Conservation (phyloP, 2,113 vertebrate species). For the Anguilla japonica region DNA sequence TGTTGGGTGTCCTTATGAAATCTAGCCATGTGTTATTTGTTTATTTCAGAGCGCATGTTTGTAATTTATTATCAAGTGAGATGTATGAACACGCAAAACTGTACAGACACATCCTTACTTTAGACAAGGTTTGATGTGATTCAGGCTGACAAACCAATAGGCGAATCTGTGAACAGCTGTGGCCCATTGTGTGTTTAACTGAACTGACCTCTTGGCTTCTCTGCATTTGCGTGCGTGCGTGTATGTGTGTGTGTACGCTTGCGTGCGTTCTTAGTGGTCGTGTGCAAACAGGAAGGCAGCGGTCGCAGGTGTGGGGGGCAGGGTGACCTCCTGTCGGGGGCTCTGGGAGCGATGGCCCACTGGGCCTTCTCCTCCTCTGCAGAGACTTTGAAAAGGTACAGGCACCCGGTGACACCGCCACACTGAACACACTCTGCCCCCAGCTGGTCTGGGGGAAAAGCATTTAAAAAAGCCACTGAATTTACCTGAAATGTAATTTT, state of each 20-base stretch:
- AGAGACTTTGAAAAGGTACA: conserved; percentile 79
- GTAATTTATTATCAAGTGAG: not conserved
- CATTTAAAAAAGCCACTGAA: too few relatives aligned
- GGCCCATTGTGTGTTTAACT: not conserved
- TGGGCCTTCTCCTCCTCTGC: conserved; percentile 85
- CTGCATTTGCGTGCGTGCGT: not conserved
- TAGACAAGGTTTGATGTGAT: not conserved
- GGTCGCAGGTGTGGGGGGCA: conserved; percentile 91
- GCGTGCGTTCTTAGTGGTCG: conserved; percentile 70
- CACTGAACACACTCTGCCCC: not conserved
- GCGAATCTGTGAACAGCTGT: not conserved
- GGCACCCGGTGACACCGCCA: not conserved
- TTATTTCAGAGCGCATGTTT: too few relatives aligned
- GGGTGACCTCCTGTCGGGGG: conserved; percentile 91
- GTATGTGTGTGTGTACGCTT: not conserved
- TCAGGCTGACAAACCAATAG: not conserved
- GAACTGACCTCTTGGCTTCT: not conserved
- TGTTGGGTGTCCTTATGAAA: too few relatives aligned
- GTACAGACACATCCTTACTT: too few relatives aligned
- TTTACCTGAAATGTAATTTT: too few relatives aligned
- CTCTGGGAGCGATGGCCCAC: conserved; percentile 85
- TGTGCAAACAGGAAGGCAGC: conserved; percentile 84
- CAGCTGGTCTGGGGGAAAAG: too few relatives aligned
- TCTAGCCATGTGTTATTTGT: too few relatives aligned
- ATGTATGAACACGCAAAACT: not conserved